Evolutionary conservation across 2,888 invertebrate species (phyloP), one percentile per base, ranked within the genome.

Genomic region (Mylabris sibirica): DNA sequence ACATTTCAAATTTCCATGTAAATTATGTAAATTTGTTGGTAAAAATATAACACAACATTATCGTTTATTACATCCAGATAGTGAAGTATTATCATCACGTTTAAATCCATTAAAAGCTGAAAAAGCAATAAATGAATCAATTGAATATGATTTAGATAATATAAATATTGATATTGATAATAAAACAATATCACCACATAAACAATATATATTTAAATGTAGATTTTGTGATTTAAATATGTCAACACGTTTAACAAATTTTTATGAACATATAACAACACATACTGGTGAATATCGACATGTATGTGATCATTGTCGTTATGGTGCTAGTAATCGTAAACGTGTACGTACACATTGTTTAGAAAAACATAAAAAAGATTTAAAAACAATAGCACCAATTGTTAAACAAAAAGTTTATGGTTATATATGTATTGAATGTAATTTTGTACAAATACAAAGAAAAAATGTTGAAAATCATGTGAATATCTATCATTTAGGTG

Each of bases 251-350:
- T 75, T 79, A 44, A 72, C 85, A 78, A 80, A 82, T 5, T 92
- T 92, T 79, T 91, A 91, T 78, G 92, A 93, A 80, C 95, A 95
- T 78, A 86, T 93, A 53, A 89, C 90, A 24, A 87, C 85, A 60
- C 95, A 95, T 70, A 95, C 94, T 0, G 95, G 95, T 0, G 95
- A 95, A 83, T 92, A 90, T 75, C 87, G 90, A 65, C 90, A 89
- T 70, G 82, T 85, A 24, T 95, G 94, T 81, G 87, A 87, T 0
- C 84, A 85, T 60, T 95, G 94, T 74, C 75, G 82, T 65, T 81
- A 76, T 71, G 71, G 72, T 9, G 76, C 80, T 20, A 75, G 78
- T 17, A 79, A 75, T 22, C 68, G 67, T 11, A 83, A 83, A 70
- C 75, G 80, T 5, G 67, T 84, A 26, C 72, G 78, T 14, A 61